Evolutionary conservation across 2,797 vertebrate species (phyloP), one percentile per base, ranked within the genome.

Genomic region (Oreortyx pictus): DNA sequence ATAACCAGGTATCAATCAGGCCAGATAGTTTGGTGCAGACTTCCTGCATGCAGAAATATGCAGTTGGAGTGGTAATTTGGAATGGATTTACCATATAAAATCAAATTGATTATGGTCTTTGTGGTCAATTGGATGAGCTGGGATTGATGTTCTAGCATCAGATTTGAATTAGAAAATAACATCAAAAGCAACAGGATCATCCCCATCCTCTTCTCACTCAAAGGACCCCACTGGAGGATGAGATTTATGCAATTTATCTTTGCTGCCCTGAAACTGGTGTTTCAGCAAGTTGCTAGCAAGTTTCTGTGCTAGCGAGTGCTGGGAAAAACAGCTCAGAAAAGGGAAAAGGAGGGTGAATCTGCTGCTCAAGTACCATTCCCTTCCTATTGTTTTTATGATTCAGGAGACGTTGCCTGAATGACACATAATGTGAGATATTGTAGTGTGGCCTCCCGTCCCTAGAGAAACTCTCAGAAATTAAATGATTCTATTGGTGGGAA

Each of bases 381-480:
- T 71, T 89, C 70, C 61, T n/a, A 46, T 2, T 43, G 50, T 25
- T 78, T 96, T 92, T 90, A 89, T 29, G 75, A 90, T 76, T 77
- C 64, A 37, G 59, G 54, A 90, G 78, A 75, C 65, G 17, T 7
- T 81, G 49, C 44, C 59, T 83, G 86, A 93, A 77, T 76, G 73
- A 64, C 72, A 78, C 13, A 62, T 37, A 76, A 66, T 9, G 44
- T 76, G 62, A 79, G 88, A 76, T 60, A 81, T 2, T 91, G 43
- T 77, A 83, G 87, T 15, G 57, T 57, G 54, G 52, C 41, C 68
- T 85, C 43, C 59, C 78, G 46, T 60, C 84, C 50, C 93, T 25
- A 9, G 82, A 92, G 84, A 88, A 60, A 50, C 6, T 90, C 47
- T 75, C 29, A 24, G 88, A 93, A 87, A 93, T 86, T 5, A 83